Conservation (phyloP, 2,797 vertebrate genomes). For the Schizothorax lantsangensis region DNA sequence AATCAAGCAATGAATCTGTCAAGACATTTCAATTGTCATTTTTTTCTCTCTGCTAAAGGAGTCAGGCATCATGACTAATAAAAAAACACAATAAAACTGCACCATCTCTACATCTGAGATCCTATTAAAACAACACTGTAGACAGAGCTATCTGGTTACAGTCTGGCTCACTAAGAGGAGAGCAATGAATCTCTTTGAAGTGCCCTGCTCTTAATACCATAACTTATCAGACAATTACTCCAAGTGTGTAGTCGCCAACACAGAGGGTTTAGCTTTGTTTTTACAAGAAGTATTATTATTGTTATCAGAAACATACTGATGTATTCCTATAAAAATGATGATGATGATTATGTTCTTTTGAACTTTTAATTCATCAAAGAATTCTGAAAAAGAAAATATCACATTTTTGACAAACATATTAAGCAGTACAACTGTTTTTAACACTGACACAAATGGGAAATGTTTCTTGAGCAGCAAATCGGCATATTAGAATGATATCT, state of each 20-base stretch:
- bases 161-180: conserved; percentile 62
- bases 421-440: not conserved
- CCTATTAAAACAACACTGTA: conserved; percentile 75
- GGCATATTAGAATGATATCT: not conserved
- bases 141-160: conserved; percentile 72
- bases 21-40: not conserved
- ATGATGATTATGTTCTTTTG: not conserved
- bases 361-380: not conserved
- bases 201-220: conserved; percentile 36
- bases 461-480: not conserved
- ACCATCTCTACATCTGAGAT: conserved; percentile 55
- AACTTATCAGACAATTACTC: conserved; percentile 55
- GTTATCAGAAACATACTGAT: not conserved
- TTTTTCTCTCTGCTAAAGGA: not conserved
- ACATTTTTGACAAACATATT: not conserved
- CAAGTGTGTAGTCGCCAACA: not conserved
- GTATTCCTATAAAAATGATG: not conserved
- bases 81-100: conserved; percentile 48
- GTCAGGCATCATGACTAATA: conserved; percentile 21
- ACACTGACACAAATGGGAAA: not conserved
- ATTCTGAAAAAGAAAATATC: not conserved
- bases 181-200: conserved; percentile 66
- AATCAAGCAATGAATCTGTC: conserved; percentile 64
- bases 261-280: conserved; percentile 12
- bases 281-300: not conserved